Evolutionary conservation across 2,797 vertebrate species (phyloP), one percentile per base, ranked within the genome.

Genomic region (Sparidentex hasta): DNA sequence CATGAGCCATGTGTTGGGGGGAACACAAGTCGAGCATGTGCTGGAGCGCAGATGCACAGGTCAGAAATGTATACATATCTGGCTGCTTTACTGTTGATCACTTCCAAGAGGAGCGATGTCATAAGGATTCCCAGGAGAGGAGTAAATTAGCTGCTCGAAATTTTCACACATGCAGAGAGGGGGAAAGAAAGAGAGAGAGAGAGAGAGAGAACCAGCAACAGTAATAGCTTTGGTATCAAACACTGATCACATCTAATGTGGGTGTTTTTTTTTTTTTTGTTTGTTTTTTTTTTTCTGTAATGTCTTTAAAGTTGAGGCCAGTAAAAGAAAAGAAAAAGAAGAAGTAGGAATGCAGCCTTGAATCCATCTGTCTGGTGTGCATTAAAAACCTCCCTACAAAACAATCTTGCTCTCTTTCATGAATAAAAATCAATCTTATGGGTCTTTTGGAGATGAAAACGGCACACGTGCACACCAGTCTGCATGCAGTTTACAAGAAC

Each of bases 361-460:
- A 89, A 89, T 83, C 83, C 86, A 82, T 87, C 86, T 90, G 89
- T 87, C 94, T 93, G 91, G 85, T 89, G 81, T 70, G 79, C 88
- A 88, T 93, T 92, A 90, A 78, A 67, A 89, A 80, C 51, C 63
- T 87, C 81, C 76, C 65, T 44, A 90, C 87, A 71, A 88, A 88
- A 91, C 91, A 86, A 72, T 88, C 84, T 85, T 48, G 70, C 70
- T 78, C 74, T 83, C 77, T 86, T 86, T 87, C 83, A 86, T 85
- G 89, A 88, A 81, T 81, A 87, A 82, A 85, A 82, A 80, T 87
- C 81, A 82, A 74, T 90, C 84, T 75, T 82, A 74, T 68, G 51
- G 76, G 14, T 75, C 67, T 88, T 85, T 87, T 76, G 70, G 74
- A 81, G 86, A 88, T 82, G 51, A 78, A 84, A 82, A 87, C 65